Evolutionary conservation across 2,888 invertebrate genomes (phyloP), one percentile per base, ranked within the genome.

Genomic region (Lacanobia oleracea): DNA sequence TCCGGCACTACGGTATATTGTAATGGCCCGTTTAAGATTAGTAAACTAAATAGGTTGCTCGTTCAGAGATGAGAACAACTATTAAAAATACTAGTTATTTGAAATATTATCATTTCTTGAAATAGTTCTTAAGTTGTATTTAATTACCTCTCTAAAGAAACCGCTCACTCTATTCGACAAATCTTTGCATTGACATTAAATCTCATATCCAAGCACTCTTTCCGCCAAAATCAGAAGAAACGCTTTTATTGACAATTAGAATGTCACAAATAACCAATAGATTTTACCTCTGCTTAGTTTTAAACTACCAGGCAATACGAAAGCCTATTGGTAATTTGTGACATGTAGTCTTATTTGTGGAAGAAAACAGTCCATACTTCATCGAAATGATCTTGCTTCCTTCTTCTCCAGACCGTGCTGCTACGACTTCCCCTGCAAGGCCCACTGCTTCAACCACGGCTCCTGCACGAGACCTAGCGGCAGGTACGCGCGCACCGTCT

Each of bases 371-470:
- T n/a, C 12, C 7, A n/a, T 12, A 10, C 14, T 37, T 48, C 23
- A 10, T 40, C 14, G 0, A 37, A 45, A 21, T 67, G 59, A 54
- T 27, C 12, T 56, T 21, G 9, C n/a, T 33, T 21, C 56, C 40
- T 59, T 63, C 50, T 66, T 74, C 84, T 86, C 1, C 88, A 95
- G 96, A 40, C 94, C 94, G 0, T 96, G 96, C 85, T 94, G 94
- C 80, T 96, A 96, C 88, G 96, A 96, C 73, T 94, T 82, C 67
- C 96, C 96, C 0, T 96, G 96, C 86, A 95, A 93, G 79, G 96
- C 96, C 6, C 87, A 95, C 79, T 96, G 96, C 86, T 96, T 95
- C 87, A 94, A 94, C 87, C 94, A 95, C 86, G 94, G 94, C 10
- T 94, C 94, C 0, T 92, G 91, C 74, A 95, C 94, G 0, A 88